Evolutionary conservation across 2,888 invertebrate species (phyloP).

Genomic region (Ormyrus thymus): DNA sequence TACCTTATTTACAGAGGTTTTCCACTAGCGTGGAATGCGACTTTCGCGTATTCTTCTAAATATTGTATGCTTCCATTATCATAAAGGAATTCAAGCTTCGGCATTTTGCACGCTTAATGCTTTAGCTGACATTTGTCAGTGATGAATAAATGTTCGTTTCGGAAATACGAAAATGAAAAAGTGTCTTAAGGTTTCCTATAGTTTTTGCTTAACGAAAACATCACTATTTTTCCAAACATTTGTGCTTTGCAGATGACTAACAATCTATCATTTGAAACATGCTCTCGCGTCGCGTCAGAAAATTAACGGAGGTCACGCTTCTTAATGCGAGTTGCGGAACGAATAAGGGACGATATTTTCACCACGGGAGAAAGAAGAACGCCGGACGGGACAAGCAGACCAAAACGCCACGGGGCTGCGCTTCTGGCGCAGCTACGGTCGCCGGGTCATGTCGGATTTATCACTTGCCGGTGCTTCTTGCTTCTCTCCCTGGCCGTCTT

Average conservation of each 20-base stretch:
- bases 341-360: constrained; percentile 41
- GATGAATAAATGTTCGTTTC: too few relatives aligned
- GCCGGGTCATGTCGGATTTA: constrained; percentile 67
- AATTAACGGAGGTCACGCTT: constrained; percentile 68
- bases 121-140: too few relatives aligned
- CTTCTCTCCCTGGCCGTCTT: constrained; percentile 41
- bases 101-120: neutral
- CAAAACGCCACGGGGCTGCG: constrained; percentile 63
- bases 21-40: constrained; percentile 24
- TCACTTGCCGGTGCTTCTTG: constrained; percentile 65
- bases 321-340: constrained; percentile 41
- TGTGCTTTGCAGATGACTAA: too few relatives aligned
- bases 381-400: constrained; percentile 60
- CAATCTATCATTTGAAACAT: neutral
- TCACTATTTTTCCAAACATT: too few relatives aligned
- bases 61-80: constrained; percentile 4
- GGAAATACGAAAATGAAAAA: too few relatives aligned
- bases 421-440: constrained; percentile 35
- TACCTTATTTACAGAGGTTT: constrained; percentile 35
- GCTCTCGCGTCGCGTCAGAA: constrained; percentile 59
- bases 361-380: constrained; percentile 50
- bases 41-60: constrained; percentile 44
- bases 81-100: neutral
- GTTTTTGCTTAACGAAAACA: too few relatives aligned
- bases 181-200: too few relatives aligned